Evolutionary conservation across 2,113 vertebrate genomes (phyloP).

Genomic region (Todiramphus chloris): DNA sequence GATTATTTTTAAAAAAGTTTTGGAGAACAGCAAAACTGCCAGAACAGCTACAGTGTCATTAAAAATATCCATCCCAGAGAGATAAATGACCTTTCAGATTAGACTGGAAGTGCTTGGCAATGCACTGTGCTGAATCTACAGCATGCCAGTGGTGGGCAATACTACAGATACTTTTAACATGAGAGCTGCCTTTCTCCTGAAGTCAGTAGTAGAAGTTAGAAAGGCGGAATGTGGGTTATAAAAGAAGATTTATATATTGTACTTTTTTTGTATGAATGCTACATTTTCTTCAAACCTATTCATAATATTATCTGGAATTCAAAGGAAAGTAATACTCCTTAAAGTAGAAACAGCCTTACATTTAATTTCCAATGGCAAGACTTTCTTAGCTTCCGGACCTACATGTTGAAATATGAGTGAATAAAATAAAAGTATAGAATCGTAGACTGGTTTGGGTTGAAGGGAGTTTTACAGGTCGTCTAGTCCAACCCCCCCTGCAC

Average conservation of each 20-base stretch:
- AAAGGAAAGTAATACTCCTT: not conserved
- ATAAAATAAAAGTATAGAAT: not conserved
- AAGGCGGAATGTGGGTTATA: not conserved
- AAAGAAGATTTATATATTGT: not conserved
- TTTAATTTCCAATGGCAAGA: not conserved
- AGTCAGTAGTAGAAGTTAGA: not conserved
- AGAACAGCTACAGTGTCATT: not conserved
- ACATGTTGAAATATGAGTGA: not conserved
- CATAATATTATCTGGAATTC: not conserved
- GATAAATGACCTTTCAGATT: conserved; percentile 9
- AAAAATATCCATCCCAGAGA: conserved; percentile 7
- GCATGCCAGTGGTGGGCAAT: not conserved
- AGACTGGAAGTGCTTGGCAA: not conserved
- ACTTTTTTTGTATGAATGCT: not conserved
- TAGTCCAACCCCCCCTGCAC: not conserved
- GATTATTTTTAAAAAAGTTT: not conserved
- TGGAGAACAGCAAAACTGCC: not conserved
- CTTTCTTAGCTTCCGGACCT: not conserved
- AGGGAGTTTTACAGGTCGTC: not conserved
- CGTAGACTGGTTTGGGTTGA: not conserved
- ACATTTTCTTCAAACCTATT: not conserved
- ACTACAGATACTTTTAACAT: not conserved
- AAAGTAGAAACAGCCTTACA: not conserved
- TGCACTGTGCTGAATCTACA: not conserved
- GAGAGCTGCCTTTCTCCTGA: not conserved